A percentile compares a stretch with the other conserved stretches of the same genome.
These are phyloP conservation scores for Venustaconcha ellipsiformis DNA, from an alignment of 1,140 invertebrate species.

Conservation along the genomic window DNA sequence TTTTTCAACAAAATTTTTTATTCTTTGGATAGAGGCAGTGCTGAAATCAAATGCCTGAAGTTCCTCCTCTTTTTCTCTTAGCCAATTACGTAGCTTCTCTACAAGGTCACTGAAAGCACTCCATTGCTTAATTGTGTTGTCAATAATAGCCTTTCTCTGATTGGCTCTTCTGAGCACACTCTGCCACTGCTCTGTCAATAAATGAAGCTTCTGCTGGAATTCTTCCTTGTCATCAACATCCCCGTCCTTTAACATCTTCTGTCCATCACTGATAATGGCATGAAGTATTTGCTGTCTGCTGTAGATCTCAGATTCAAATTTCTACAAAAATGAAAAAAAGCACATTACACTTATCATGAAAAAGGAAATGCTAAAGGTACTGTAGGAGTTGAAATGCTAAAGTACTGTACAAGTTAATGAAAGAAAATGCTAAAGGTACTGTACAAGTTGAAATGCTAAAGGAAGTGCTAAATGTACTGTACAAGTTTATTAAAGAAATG, in stretches of 20 bases:
- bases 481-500: too few relatives aligned
- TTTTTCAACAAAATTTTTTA: conserved; percentile 53
- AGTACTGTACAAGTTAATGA: too few relatives aligned
- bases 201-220: conserved; percentile 77
- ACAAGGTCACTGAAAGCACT: conserved; percentile 83
- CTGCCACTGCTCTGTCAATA: conserved; percentile 86
- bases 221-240: conserved; percentile 56
- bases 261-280: conserved; percentile 63
- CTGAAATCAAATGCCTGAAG: conserved; percentile 73
- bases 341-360: too few relatives aligned
- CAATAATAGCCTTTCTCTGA: conserved; percentile 80
- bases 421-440: too few relatives aligned
- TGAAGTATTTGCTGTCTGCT: conserved; percentile 63
- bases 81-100: conserved; percentile 80
- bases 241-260: conserved; percentile 59
- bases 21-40: conserved; percentile 51
- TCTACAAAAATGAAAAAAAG: conserved; percentile 32
- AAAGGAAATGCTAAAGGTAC: too few relatives aligned
- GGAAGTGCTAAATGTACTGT: too few relatives aligned
- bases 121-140: conserved; percentile 82
- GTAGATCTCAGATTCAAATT: conserved; percentile 62
- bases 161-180: conserved; percentile 85
- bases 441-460: too few relatives aligned
- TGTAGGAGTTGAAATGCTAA: too few relatives aligned
- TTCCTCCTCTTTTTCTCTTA: conserved; percentile 81